Percentiles rank a stretch among this genome's conserved stretches.
Conservation (phyloP, 2,113 vertebrate genomes). For the Heterotilapia buettikoferi region DNA sequence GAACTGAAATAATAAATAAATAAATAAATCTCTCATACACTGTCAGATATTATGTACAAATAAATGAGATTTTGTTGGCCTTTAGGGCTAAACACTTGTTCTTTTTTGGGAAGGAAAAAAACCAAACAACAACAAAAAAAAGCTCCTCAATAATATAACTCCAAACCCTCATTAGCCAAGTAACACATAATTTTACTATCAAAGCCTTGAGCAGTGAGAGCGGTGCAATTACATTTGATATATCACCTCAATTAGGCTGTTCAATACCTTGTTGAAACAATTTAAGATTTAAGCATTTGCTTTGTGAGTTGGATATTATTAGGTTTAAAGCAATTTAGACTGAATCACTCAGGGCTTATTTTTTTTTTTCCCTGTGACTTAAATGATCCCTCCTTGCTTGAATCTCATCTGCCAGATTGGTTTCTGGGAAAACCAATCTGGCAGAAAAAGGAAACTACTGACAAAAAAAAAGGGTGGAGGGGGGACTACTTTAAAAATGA, state of each 20-base stretch:
- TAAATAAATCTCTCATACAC: background rate
- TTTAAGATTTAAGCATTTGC: conserved; percentile 50
- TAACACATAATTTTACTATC: conserved; percentile 42
- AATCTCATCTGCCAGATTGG: conserved; percentile 34
- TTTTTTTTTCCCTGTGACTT: background rate
- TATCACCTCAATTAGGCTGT: conserved; percentile 52
- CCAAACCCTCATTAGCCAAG: conserved; percentile 40
- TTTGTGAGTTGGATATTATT: conserved; percentile 40
- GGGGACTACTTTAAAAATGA: conserved; percentile 5
- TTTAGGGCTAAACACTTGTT: background rate
- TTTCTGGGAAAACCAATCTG: background rate
- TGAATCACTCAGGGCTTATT: conserved; percentile 20
- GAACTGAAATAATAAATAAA: background rate
- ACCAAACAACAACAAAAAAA: background rate
- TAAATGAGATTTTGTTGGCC: background rate
- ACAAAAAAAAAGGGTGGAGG: background rate
- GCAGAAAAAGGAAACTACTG: background rate
- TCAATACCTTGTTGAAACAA: conserved; percentile 59
- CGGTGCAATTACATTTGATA: conserved; percentile 52
- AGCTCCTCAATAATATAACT: conserved; percentile 5
- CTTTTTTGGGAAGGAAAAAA: background rate
- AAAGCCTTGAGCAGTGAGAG: conserved; percentile 35
- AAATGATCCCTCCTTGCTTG: conserved; percentile 11
- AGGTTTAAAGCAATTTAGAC: conserved; percentile 42
- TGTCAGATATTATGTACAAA: background rate